These are phyloP conservation scores for Mythimna ferrago DNA, from an alignment of 2,888 invertebrate genomes.

Conservation along the genomic window DNA sequence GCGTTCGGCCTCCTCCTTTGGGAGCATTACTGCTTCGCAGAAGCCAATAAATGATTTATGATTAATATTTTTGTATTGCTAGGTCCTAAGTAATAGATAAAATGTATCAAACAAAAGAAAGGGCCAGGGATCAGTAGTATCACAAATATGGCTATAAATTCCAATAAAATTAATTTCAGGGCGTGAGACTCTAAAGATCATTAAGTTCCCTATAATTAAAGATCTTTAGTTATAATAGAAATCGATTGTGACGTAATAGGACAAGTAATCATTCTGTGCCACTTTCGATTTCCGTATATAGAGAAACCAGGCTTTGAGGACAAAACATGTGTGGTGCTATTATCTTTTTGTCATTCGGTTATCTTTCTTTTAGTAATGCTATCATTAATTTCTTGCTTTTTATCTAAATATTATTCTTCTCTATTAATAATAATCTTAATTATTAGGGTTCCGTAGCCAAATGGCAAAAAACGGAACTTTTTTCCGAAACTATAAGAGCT, in stretches of 20 bases:
- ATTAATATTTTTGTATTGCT: too few species aligned
- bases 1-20: too few species aligned
- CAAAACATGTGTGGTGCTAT: slow-evolving; percentile 31
- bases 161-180: slow-evolving; percentile 9
- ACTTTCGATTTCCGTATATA: slow-evolving; percentile 57
- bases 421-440: too few species aligned
- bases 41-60: too few species aligned
- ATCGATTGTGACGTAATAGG: slow-evolving; percentile 52
- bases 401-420: too few species aligned
- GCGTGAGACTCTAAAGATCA: slow-evolving; percentile 42
- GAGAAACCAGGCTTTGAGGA: slow-evolving; percentile 41
- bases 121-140: too few species aligned
- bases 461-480: too few species aligned
- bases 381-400: not conserved
- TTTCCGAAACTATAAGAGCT: too few species aligned
- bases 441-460: too few species aligned
- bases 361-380: not conserved
- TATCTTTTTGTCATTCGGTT: slow-evolving; percentile 10
- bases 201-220: slow-evolving; percentile 51
- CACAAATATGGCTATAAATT: slow-evolving; percentile 14
- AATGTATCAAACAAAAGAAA: too few species aligned
- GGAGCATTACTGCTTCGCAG: too few species aligned
- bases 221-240: slow-evolving; percentile 56
- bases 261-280: slow-evolving; percentile 45
- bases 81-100: too few species aligned